Conservation (phyloP, 2,888 invertebrate species). For the Theretra japonica region DNA sequence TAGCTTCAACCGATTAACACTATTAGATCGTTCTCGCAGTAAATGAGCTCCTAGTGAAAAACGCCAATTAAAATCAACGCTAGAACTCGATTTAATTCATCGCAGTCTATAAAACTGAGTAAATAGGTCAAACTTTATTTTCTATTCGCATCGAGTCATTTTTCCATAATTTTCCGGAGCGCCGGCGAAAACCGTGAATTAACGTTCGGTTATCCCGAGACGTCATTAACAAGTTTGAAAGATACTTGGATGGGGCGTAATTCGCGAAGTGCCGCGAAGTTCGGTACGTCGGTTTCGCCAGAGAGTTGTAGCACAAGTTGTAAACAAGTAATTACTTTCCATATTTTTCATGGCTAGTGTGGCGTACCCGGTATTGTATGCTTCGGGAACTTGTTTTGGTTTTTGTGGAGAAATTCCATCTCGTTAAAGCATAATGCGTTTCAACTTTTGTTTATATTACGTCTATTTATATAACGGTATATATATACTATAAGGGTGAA, state of each 20-base stretch:
- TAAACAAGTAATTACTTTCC: constrained; percentile 2
- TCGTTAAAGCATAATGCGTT: neutral
- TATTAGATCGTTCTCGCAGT: neutral
- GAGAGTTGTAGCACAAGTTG: neutral
- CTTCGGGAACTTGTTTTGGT: neutral
- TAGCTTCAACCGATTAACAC: too few species aligned
- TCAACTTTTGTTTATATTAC: neutral
- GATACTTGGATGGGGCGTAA: neutral
- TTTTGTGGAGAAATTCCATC: neutral
- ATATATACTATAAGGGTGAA: too few species aligned
- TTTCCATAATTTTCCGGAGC: neutral
- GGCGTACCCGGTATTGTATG: neutral
- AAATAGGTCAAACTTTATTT: neutral
- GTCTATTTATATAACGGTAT: too few species aligned
- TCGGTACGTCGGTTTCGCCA: neutral
- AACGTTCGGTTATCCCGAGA: neutral
- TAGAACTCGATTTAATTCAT: neutral
- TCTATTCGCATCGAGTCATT: neutral
- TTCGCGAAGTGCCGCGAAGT: neutral
- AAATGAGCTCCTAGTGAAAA: neutral
- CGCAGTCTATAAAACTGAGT: neutral
- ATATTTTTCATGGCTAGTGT: neutral
- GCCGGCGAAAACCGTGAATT: too few species aligned
- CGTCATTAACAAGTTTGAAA: neutral
- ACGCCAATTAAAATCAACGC: neutral